Percentiles rank a stretch among this genome's conserved stretches.
phyloP scores from a whole-genome alignment of 2,888 invertebrate genomes.

The Thyatira batis region DNA sequence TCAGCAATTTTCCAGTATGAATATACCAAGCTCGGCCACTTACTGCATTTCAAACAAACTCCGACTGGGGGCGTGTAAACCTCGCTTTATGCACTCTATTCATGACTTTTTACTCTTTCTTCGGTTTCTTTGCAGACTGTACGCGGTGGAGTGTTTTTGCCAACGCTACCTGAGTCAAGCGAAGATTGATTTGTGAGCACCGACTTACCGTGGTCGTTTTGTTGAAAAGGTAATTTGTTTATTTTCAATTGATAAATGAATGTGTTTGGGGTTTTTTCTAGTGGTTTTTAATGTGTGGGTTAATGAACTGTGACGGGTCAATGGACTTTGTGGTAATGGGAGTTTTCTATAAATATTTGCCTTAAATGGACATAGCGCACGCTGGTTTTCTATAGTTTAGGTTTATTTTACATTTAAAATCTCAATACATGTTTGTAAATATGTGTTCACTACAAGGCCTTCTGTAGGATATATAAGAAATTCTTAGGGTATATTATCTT shows the following conservation, averaged over 20 bases:
- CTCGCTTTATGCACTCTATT: conserved; percentile 15
- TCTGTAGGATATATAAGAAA: too few species aligned
- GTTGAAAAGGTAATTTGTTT: not conserved
- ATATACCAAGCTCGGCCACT: not conserved
- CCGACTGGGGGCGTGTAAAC: conserved; percentile 5
- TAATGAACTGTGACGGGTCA: not conserved
- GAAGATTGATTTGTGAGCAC: conserved; percentile 34
- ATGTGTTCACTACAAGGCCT: too few species aligned
- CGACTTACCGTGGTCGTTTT: conserved; percentile 12
- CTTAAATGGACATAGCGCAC: too few species aligned
- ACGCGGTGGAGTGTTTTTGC: conserved; percentile 31
- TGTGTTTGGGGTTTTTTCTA: not conserved
- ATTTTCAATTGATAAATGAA: conserved; percentile 5
- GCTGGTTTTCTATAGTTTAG: too few species aligned
- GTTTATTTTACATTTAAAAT: too few species aligned
- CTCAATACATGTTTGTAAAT: too few species aligned
- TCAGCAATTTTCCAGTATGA: not conserved
- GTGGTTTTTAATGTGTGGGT: not conserved
- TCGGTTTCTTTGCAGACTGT: conserved; percentile 29
- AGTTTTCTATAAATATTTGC: too few species aligned
- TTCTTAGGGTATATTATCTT: too few species aligned
- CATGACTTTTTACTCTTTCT: conserved; percentile 34
- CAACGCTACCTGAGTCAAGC: conserved; percentile 34
- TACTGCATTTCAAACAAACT: not conserved
- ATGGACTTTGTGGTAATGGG: not conserved